These are phyloP conservation scores for Lacerta viridis DNA, from an alignment of 2,797 vertebrate genomes.

Conservation along the genomic window DNA sequence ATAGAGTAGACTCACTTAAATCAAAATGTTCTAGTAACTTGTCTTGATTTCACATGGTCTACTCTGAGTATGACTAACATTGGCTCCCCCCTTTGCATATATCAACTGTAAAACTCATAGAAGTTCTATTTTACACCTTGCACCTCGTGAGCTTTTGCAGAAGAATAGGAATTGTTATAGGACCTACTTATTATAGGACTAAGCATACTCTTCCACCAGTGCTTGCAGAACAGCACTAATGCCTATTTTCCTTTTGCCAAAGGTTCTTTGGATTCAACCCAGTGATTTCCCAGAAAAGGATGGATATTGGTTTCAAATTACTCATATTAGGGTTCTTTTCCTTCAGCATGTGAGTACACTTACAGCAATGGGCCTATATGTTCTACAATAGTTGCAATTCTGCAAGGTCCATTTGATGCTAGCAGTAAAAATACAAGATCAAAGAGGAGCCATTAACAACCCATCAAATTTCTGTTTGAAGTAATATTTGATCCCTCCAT, in stretches of 20 bases:
- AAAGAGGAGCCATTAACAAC: background rate
- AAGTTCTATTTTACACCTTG: background rate
- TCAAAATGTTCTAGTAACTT: no score
- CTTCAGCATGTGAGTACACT: background rate
- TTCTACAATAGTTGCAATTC: conserved; percentile 14
- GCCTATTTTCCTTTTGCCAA: background rate
- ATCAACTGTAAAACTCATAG: background rate
- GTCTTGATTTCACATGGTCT: no score
- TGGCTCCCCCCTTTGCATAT: no score
- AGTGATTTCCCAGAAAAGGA: conserved; percentile 24
- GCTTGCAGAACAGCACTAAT: background rate
- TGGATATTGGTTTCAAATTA: conserved; percentile 19
- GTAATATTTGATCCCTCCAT: background rate
- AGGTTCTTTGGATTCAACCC: background rate
- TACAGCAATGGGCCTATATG: conserved; percentile 3
- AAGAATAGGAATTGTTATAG: background rate
- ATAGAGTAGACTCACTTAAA: no score
- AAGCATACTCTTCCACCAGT: background rate
- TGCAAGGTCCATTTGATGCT: conserved; percentile 20
- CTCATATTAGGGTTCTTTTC: background rate
- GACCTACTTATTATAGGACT: background rate
- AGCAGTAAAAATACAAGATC: conserved; percentile 6
- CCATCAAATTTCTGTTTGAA: background rate
- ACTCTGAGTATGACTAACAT: no score
- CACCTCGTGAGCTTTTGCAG: background rate